Conservation (phyloP, 2,113 vertebrate genomes). For the Antechinus flavipes region DNA sequence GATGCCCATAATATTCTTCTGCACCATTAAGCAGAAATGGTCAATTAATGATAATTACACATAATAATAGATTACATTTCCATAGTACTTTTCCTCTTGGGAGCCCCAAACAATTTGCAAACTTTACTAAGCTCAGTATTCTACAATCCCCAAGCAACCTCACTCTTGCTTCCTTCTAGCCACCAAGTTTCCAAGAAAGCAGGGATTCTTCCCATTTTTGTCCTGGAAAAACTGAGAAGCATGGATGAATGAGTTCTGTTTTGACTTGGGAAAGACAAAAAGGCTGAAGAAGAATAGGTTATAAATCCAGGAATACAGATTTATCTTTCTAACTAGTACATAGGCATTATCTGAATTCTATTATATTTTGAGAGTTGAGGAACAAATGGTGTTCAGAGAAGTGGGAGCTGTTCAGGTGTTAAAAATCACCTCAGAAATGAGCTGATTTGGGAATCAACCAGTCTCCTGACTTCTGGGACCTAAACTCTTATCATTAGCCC, state of each 20-base stretch:
- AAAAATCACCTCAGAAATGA: background rate
- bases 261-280: background rate
- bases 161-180: background rate
- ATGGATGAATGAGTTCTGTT: background rate
- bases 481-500: background rate
- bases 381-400: background rate
- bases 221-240: background rate
- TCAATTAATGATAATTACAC: constrained; percentile 47
- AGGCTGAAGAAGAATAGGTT: background rate
- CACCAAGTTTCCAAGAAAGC: background rate
- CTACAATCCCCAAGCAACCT: background rate
- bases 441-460: background rate
- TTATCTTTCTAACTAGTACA: background rate
- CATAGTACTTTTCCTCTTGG: background rate
- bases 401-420: background rate
- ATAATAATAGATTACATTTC: background rate
- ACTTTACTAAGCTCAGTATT: background rate
- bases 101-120: background rate
- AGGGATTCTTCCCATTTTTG: background rate
- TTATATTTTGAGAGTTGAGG: background rate
- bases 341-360: background rate
- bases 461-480: rapidly evolving
- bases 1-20: background rate
- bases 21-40: background rate
- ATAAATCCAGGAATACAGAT: background rate